A percentile compares a stretch with the other conserved stretches of the same genome.
Conservation (phyloP, 2,113 vertebrate genomes). For the Charadrius vociferus region DNA sequence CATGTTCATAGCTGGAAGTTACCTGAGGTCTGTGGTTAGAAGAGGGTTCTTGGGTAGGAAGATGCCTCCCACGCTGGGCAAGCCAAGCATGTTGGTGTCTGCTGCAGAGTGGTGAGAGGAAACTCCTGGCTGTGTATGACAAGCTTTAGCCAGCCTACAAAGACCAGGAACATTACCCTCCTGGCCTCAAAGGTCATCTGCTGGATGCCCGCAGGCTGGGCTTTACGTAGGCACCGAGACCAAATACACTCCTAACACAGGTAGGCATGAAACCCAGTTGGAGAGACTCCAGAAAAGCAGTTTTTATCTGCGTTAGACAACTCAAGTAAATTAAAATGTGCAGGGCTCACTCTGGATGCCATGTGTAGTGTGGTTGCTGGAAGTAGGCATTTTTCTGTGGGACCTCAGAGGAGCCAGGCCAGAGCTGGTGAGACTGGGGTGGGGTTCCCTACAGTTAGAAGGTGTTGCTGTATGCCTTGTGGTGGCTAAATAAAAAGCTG, state of each 20-base stretch:
- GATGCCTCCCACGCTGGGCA: background rate
- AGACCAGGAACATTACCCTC: background rate
- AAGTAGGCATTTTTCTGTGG: background rate
- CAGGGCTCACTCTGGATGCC: background rate
- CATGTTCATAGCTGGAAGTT: background rate
- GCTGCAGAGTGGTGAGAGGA: background rate
- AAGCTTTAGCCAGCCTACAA: background rate
- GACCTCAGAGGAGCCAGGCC: background rate
- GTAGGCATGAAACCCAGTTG: background rate
- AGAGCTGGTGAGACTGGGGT: background rate
- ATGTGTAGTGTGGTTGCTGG: background rate
- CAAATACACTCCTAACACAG: background rate
- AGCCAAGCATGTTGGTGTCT: background rate
- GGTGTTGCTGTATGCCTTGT: background rate
- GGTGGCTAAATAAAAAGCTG: background rate
- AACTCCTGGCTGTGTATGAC: background rate
- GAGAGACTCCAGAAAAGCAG: background rate
- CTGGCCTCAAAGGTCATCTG: background rate
- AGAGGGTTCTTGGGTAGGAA: background rate
- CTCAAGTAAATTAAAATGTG: background rate
- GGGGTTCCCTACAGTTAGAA: background rate
- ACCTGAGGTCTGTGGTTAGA: background rate
- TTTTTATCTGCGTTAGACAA: background rate
- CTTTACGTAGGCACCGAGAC: background rate
- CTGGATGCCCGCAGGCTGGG: background rate